Conservation (phyloP, 2,888 invertebrate species). For the Margaritifera margaritifera region DNA sequence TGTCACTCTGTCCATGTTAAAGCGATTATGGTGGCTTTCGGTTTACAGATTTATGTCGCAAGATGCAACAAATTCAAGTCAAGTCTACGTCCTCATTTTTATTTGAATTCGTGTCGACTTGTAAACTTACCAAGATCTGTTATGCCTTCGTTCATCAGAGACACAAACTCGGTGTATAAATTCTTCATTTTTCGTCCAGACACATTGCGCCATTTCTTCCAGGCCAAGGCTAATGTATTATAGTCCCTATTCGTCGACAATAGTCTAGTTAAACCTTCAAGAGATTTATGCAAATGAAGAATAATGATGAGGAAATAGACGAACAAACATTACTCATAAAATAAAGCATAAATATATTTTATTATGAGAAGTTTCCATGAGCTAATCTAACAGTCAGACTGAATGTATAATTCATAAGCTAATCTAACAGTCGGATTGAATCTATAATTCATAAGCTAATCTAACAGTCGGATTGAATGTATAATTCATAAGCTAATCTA, state of each 20-base stretch:
- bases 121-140: constrained; percentile 57
- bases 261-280: constrained; percentile 55
- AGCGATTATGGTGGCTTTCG: too few relatives aligned
- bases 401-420: too few relatives aligned
- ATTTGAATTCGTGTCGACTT: constrained; percentile 70
- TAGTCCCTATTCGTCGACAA: constrained; percentile 77
- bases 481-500: too few relatives aligned
- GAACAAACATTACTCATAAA: too few relatives aligned
- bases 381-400: too few relatives aligned
- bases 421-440: too few relatives aligned
- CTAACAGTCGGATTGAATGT: too few relatives aligned
- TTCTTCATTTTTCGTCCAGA: constrained; percentile 85
- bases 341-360: too few relatives aligned
- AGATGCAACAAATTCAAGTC: background rate
- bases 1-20: background rate
- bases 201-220: constrained; percentile 87
- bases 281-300: background rate
- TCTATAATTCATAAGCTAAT: too few relatives aligned
- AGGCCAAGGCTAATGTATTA: constrained; percentile 84
- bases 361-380: too few relatives aligned
- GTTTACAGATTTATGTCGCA: too few relatives aligned
- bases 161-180: constrained; percentile 85
- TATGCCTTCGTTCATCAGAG: constrained; percentile 86
- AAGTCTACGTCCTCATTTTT: background rate
- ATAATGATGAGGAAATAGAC: too few relatives aligned